phyloP scores from a whole-genome alignment of 1,140 invertebrate species.

The Trachymyrmex septentrionalis region DNA sequence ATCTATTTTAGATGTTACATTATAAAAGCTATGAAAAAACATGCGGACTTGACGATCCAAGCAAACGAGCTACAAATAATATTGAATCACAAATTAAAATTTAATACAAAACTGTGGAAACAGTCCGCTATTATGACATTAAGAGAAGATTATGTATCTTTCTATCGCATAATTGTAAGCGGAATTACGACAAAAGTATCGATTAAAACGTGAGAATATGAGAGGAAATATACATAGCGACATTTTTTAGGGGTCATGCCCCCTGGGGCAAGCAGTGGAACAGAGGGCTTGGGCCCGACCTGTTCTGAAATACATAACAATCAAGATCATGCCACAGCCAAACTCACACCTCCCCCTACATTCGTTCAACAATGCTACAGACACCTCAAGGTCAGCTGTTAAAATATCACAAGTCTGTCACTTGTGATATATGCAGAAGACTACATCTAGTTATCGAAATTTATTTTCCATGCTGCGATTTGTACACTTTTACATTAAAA shows the following conservation, averaged over 20 bases:
- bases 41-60: neutral
- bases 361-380: slow-evolving; percentile 84
- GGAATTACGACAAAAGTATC: slow-evolving; percentile 61
- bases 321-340: slow-evolving; percentile 79
- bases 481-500: neutral
- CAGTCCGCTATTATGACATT: slow-evolving; percentile 46
- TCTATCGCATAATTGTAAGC: slow-evolving; percentile 63
- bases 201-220: slow-evolving; percentile 72
- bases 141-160: slow-evolving; percentile 64
- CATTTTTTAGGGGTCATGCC: slow-evolving; percentile 83
- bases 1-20: slow-evolving; percentile 9
- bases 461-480: neutral
- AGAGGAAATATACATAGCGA: slow-evolving; percentile 74
- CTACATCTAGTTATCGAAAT: slow-evolving; percentile 1
- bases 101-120: slow-evolving; percentile 23
- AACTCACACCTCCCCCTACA: slow-evolving; percentile 79
- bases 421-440: slow-evolving; percentile 23
- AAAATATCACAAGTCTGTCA: slow-evolving; percentile 58
- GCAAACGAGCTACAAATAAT: neutral
- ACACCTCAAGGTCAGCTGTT: slow-evolving; percentile 84
- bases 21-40: slow-evolving; percentile 29
- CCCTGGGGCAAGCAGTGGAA: slow-evolving; percentile 82
- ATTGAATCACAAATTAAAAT: neutral
- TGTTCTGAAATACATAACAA: slow-evolving; percentile 82
- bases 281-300: slow-evolving; percentile 84